These are phyloP conservation scores for Stegodyphus mimosarum DNA, from an alignment of 1,140 invertebrate species.

Conservation along the genomic window DNA sequence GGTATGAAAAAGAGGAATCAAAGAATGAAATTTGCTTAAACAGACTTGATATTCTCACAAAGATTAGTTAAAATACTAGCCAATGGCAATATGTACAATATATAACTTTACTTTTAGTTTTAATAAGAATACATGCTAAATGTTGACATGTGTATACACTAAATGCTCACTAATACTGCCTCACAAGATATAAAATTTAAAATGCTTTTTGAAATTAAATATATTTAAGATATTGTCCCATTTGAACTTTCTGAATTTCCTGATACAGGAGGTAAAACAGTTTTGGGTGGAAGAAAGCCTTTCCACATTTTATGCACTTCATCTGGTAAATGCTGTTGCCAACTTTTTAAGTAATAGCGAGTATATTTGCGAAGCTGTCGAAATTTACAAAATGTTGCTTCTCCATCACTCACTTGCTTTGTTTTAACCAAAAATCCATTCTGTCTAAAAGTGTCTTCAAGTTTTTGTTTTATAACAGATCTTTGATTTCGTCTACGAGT, in stretches of 20 bases:
- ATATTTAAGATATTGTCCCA: background rate
- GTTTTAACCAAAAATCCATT: conserved; percentile 93
- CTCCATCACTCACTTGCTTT: conserved; percentile 88
- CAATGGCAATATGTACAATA: too few species aligned
- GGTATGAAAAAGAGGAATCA: too few species aligned
- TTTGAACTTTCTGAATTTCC: conserved; percentile 4
- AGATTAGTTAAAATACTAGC: too few species aligned
- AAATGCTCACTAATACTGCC: too few species aligned
- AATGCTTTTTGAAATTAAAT: too few species aligned
- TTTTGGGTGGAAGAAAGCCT: conserved; percentile 64
- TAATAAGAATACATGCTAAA: too few species aligned
- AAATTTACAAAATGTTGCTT: conserved; percentile 94
- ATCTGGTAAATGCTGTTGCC: conserved; percentile 90
- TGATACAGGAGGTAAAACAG: conserved; percentile 53
- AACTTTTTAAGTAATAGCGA: conserved; percentile 88
- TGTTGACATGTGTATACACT: too few species aligned
- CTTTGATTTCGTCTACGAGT: conserved; percentile 79
- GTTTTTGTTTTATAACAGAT: conserved; percentile 82
- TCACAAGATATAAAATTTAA: too few species aligned
- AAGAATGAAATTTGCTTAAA: too few species aligned
- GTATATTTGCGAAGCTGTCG: conserved; percentile 90
- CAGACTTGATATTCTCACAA: too few species aligned
- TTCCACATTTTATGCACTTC: conserved; percentile 65
- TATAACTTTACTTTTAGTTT: too few species aligned
- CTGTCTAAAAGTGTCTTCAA: conserved; percentile 91